Percentiles rank a stretch among this genome's conserved stretches.
phyloP scores from a whole-genome alignment of 1,140 invertebrate species.

The Drosophila truncata region DNA sequence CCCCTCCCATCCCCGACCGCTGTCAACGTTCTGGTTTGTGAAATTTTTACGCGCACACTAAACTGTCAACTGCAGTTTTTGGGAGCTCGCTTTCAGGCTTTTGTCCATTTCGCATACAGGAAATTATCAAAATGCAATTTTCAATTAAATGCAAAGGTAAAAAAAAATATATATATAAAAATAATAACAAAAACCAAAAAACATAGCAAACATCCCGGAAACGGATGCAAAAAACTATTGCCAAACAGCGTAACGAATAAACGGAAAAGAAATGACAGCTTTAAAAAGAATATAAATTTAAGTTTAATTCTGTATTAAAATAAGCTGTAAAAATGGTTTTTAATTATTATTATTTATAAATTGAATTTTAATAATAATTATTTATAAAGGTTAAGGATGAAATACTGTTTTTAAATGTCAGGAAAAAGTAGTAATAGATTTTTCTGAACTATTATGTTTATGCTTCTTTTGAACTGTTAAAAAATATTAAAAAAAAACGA shows the following conservation, averaged over 20 bases:
- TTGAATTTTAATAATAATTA: not conserved
- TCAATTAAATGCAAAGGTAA: slow-evolving; percentile 40
- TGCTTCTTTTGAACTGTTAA: not conserved
- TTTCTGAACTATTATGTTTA: too few species aligned
- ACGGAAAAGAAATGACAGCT: not conserved
- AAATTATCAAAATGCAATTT: slow-evolving; percentile 73
- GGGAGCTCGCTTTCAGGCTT: slow-evolving; percentile 52
- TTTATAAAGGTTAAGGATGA: not conserved
- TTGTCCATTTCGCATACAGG: slow-evolving; percentile 35
- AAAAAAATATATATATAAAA: not conserved
- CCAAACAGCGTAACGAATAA: not conserved
- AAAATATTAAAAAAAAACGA: not conserved
- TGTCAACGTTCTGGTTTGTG: slow-evolving; percentile 1
- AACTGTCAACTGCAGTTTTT: slow-evolving; percentile 68
- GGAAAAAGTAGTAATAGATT: not conserved
- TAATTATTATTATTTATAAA: not conserved
- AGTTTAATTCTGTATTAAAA: slow-evolving; percentile 1
- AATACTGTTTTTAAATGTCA: not conserved
- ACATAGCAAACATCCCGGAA: slow-evolving; percentile 8
- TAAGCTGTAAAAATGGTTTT: too few species aligned
- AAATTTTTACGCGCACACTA: slow-evolving; percentile 46
- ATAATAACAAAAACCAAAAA: not conserved
- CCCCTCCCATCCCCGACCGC: not conserved
- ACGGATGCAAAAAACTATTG: slow-evolving; percentile 12
- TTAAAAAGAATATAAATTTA: slow-evolving; percentile 19